Evolutionary conservation across 2,888 invertebrate genomes (phyloP), one percentile per base, ranked within the genome.

Genomic region (Dichetophora obliterata): DNA sequence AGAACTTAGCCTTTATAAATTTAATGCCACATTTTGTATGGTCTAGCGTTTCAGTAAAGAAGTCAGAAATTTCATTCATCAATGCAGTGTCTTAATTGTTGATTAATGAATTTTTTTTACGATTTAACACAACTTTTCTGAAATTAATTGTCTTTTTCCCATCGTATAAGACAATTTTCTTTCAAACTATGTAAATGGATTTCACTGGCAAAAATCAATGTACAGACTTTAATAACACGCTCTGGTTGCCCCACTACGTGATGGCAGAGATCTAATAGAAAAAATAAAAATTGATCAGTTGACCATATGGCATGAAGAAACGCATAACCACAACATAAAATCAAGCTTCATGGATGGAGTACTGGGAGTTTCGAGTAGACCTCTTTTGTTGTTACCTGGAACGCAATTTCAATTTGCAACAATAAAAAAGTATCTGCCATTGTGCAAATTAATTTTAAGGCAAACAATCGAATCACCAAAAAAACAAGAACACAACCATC

Each of bases 381-480:
- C 5, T 34, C 4, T 14, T 66, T 66, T 66, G 43, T 37, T 37
- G 66, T 66, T 19, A n/a, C 31, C 19, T 11, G 37, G n/a, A 65
- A 34, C 57, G 22, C 57, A 57, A 57, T 59, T 59, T 24, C 24
- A 37, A 37, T 43, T 43, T 43, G 43, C 11, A 43, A 43, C 43
- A 43, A 43, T 37, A 37, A 11, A 43, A 43, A 43, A 11, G 14
- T 43, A 43, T 43, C 14, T 14, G 43, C 43, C 43, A 14, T 34
- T 59, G 71, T 59, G 37, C 19, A 71, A 71, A 71, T 71, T 34
- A 71, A 37, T 59, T 71, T 57, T 16, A 59, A 37, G 37, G 9
- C 19, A 54, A 24, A 52, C 54, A 70, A 70, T 54, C 34, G 52
- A 70, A 31, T 50, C 57, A 16, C 14, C 14, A 11, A 24, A 59